A percentile compares a stretch with the other conserved stretches of the same genome.
Conservation (phyloP, 2,888 invertebrate genomes). For the Phengaris alcon region DNA sequence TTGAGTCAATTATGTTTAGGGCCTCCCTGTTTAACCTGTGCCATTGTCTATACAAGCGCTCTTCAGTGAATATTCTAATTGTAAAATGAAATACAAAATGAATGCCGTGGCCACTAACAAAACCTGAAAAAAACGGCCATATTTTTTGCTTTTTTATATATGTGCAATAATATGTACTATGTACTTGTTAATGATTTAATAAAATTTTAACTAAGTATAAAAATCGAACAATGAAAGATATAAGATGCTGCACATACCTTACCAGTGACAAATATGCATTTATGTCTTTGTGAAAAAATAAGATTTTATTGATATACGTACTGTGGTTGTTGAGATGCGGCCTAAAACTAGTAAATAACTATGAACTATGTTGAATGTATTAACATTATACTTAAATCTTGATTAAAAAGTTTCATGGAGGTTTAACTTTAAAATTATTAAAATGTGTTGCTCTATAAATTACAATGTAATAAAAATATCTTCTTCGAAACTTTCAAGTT, state of each 20-base stretch:
- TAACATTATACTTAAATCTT: background rate
- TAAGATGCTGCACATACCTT: background rate
- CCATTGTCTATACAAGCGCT: slow-evolving; percentile 32
- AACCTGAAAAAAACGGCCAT: background rate
- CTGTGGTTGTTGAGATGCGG: background rate
- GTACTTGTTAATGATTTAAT: background rate
- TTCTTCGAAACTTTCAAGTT: too few species aligned
- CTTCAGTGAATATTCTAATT: background rate
- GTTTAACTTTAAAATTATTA: background rate
- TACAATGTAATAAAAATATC: too few species aligned
- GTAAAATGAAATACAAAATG: background rate
- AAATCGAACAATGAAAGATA: too few species aligned
- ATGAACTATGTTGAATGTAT: too few species aligned
- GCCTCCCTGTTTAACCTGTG: slow-evolving; percentile 32
- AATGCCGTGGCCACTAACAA: background rate
- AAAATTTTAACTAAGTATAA: background rate
- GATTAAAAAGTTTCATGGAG: background rate
- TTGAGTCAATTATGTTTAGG: slow-evolving; percentile 38
- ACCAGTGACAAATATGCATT: background rate
- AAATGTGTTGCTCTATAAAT: too few species aligned
- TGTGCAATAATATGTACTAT: background rate
- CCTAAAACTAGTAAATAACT: background rate
- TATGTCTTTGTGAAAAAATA: background rate
- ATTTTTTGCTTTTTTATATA: background rate
- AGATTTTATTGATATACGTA: too few species aligned